Evolutionary conservation across 2,113 vertebrate genomes (phyloP).

Genomic region (Trichechus manatus): DNA sequence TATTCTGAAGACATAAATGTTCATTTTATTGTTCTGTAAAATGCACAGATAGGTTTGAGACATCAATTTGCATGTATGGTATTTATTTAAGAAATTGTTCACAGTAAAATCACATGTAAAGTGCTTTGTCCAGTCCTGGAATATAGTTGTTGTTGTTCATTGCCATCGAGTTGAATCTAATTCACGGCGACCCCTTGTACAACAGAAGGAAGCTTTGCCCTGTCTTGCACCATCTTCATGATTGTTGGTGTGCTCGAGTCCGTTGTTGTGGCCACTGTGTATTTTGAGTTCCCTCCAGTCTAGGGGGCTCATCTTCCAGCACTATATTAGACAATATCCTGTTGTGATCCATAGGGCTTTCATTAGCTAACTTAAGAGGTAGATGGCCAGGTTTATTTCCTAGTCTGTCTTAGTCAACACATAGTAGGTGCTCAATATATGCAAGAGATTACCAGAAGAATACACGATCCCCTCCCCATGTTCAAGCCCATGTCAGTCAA

Average conservation of each 20-base stretch:
- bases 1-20: background rate
- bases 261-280: too few species aligned
- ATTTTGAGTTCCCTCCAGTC: background rate
- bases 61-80: background rate
- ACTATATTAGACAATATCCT: background rate
- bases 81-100: background rate
- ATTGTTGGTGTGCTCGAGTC: too few species aligned
- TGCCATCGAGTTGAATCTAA: background rate
- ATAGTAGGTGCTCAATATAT: background rate
- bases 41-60: background rate
- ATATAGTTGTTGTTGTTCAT: too few species aligned
- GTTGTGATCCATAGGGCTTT: background rate
- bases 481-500: background rate
- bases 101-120: background rate
- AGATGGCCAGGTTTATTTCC: background rate
- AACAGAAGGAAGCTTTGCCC: background rate
- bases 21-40: conserved; percentile 34
- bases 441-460: background rate
- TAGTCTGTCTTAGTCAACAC: background rate
- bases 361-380: background rate
- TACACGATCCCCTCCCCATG: background rate
- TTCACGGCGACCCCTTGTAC: background rate
- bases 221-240: background rate
- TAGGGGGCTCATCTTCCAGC: background rate
- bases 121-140: background rate